Evolutionary conservation across 2,797 vertebrate genomes (phyloP), one percentile per base, ranked within the genome.

Genomic region (Lacerta agilis): DNA sequence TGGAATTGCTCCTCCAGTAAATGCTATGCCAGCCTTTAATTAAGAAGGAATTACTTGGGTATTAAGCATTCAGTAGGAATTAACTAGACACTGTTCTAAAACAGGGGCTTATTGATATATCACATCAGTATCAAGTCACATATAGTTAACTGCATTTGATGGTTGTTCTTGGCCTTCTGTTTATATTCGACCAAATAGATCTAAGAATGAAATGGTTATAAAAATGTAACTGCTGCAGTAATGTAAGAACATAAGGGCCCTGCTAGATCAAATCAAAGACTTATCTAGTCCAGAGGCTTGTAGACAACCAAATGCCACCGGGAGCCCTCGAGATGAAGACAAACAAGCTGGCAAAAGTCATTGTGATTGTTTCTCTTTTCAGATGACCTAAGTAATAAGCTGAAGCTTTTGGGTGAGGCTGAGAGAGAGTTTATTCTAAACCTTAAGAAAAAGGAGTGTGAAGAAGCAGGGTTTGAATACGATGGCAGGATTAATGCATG

Each of bases 401-500:
- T 99, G 90, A 98, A 98, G 91, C 97, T 98, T 0, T 87, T 99
- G 71, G 97, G 97, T 73, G 95, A 97, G 49, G 97, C 98, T 88
- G 98, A 99, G 95, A 98, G 98, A 92, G 95, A 96, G 79, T 98
- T 98, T 86, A 97, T 99, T 89, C 96, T 99, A 79, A 95, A 96
- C 0, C 96, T 99, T 90, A 99, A 99, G 96, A 97, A 97, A 95
- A 96, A 96, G 41, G 98, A 99, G 90, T 98, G 98, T 90, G 83
- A 97, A 95, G 97, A 97, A 95, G 97, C 89, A 95, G 98, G 97
- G 71, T 91, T 95, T 58, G 89, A 93, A 23, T 99, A 97, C n/a
- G 98, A 99, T 10, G 98, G 97, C 83, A 97, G 95, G 96, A 98
- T 99, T 95, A 97, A 98, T 13, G 98, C 98, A 3, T 99, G 99